These are phyloP conservation scores for Tiliacea citrago DNA, from an alignment of 2,888 invertebrate genomes.

Conservation along the genomic window DNA sequence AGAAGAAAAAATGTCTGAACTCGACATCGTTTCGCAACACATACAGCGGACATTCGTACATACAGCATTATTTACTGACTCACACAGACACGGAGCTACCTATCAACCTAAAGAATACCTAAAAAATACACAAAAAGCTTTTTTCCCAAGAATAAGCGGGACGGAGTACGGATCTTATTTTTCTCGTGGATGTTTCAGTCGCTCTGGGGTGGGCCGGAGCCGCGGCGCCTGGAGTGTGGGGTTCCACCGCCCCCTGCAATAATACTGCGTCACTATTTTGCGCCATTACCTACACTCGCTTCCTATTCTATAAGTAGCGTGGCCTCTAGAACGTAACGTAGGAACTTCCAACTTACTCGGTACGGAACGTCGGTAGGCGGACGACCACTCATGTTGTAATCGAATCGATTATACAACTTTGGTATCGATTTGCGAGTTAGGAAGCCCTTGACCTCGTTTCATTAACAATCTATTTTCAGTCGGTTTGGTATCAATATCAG, in stretches of 20 bases:
- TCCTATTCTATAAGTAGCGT: conserved; percentile 90
- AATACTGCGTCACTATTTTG: conserved; percentile 92
- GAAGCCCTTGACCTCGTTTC: conserved; percentile 66
- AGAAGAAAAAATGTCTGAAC: conserved; percentile 64
- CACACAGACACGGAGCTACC: conserved; percentile 77
- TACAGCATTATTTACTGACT: conserved; percentile 81
- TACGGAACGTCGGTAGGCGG: conserved; percentile 23
- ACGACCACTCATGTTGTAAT: conserved; percentile 57
- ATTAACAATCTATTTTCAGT: conserved; percentile 59
- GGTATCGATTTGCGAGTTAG: conserved; percentile 63
- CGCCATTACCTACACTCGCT: conserved; percentile 91
- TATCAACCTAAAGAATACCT: conserved; percentile 79
- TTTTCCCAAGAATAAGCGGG: conserved; percentile 90
- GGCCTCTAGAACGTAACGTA: conserved; percentile 81
- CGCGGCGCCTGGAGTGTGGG: conserved; percentile 76
- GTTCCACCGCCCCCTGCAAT: conserved; percentile 88
- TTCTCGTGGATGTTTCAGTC: conserved; percentile 91
- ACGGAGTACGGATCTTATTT: conserved; percentile 90
- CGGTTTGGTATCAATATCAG: conserved; percentile 46
- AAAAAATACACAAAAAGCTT: conserved; percentile 89
- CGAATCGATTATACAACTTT: conserved; percentile 60
- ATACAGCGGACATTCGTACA: conserved; percentile 76
- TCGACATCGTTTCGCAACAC: conserved; percentile 73
- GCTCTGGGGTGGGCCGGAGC: conserved; percentile 81
- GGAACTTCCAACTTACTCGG: conserved; percentile 49